Base-by-base conservation (phyloP, 2,113 vertebrate genomes). In the Cacatua alba region DNA sequence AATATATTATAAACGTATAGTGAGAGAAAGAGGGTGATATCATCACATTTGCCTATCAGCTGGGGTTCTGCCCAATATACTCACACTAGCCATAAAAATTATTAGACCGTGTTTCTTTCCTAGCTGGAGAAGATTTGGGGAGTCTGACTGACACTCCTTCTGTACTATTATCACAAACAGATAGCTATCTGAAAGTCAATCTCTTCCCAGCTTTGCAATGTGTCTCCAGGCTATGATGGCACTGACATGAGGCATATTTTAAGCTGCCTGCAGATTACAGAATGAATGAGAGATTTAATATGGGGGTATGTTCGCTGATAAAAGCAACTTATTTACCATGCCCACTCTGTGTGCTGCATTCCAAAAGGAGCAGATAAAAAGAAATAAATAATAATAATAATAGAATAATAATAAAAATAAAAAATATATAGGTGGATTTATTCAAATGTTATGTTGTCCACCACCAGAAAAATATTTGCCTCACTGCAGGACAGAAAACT, bases 261-360 rank as follows among this genome's bases (percentile, higher is more conserved):
- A 75, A 86, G 35, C 68, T 95, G 81, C 72, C 79, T 83, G 71
- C 51, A 71, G 82, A 51, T 80, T 92, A 37, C 35, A 75, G 82
- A 68, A 94, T 93, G 92, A 95, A 92, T 68, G 85, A 77, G 51
- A 88, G 46, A 68, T 93, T 93, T 93, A 90, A 93, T 94, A 71
- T 48, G 53, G 44, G 21, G 26, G 70, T 90, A 80, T 51, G 37
- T 29, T 92, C 48, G 2, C 79, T 81, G 92, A 95, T 94, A 95
- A 96, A 86, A 96, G 33, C 28, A 49, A 80, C n/a, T 78, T 95
- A 82, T 88, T 96, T 75, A 77, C 82, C 25, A 14, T 85, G 28
- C 67, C 44, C 25, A 4, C 8, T 76, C 62, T 46, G 70, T 18
- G 31, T 21, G 14, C 59, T 85, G 82, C 13, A 7, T 92, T 69